Conservation (phyloP, 2,113 vertebrate genomes). For the Chunga burmeisteri region DNA sequence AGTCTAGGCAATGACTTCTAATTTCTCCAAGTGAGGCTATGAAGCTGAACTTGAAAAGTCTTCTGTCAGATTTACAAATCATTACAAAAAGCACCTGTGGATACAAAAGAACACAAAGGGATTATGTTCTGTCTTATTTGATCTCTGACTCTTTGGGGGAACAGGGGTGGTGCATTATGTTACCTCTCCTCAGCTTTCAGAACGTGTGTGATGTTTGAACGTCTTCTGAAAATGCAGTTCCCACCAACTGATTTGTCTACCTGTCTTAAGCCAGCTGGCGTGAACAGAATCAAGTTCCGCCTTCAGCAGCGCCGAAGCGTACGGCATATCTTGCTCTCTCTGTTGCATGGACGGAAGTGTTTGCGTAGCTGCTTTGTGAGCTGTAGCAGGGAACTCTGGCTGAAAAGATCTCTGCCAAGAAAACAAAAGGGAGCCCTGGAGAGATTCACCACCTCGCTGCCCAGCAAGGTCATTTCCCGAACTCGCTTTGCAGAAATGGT, state of each 20-base stretch:
- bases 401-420: neutral
- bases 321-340: neutral
- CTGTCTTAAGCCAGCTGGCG: neutral
- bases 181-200: neutral
- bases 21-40: neutral
- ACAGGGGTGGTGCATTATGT: neutral
- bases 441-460: neutral
- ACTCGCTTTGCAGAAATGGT: neutral
- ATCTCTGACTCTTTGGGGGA: neutral
- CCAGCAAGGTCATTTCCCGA: neutral
- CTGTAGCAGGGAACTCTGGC: neutral
- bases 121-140: neutral
- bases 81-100: neutral
- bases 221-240: neutral
- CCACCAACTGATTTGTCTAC: neutral
- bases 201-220: neutral
- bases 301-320: neutral
- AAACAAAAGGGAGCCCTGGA: neutral
- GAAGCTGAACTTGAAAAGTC: neutral
- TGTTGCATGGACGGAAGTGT: rapidly evolving
- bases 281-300: neutral
- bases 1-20: neutral
- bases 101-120: neutral
- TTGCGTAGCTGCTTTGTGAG: neutral
- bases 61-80: neutral